Evolutionary conservation across 2,888 invertebrate genomes (phyloP).

Genomic region (Leistus spinibarbis): DNA sequence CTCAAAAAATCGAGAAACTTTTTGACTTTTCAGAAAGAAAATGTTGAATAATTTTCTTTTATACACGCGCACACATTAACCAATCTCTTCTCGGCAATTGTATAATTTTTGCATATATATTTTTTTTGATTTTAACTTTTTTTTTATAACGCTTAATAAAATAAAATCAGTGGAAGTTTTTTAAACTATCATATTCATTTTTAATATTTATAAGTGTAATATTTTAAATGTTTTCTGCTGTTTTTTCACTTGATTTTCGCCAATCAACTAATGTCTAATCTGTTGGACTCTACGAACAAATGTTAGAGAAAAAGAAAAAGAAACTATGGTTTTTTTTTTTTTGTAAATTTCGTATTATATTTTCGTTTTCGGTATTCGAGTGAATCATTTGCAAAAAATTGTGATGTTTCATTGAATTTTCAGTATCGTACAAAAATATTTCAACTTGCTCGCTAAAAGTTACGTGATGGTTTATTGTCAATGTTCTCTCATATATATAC

Average conservation of each 20-base stretch:
- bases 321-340: not conserved
- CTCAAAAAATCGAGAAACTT: not conserved
- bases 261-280: conserved; percentile 1
- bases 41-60: not conserved
- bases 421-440: not conserved
- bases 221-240: not conserved
- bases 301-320: not conserved
- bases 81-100: conserved; percentile 3
- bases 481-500: not conserved
- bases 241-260: conserved; percentile 1
- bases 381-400: not conserved
- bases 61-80: not conserved
- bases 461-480: not conserved
- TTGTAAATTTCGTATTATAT: not conserved
- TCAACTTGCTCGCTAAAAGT: not conserved
- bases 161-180: conserved; percentile 54
- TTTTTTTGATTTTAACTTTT: conserved; percentile 6
- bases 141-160: conserved; percentile 39
- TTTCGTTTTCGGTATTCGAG: not conserved
- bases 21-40: not conserved
- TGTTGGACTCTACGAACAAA: not conserved
- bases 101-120: not conserved
- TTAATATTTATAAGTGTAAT: not conserved
- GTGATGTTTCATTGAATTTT: not conserved
- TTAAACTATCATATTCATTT: conserved; percentile 49